These are phyloP conservation scores for Deilephila porcellus DNA, from an alignment of 2,888 invertebrate species.

Conservation along the genomic window DNA sequence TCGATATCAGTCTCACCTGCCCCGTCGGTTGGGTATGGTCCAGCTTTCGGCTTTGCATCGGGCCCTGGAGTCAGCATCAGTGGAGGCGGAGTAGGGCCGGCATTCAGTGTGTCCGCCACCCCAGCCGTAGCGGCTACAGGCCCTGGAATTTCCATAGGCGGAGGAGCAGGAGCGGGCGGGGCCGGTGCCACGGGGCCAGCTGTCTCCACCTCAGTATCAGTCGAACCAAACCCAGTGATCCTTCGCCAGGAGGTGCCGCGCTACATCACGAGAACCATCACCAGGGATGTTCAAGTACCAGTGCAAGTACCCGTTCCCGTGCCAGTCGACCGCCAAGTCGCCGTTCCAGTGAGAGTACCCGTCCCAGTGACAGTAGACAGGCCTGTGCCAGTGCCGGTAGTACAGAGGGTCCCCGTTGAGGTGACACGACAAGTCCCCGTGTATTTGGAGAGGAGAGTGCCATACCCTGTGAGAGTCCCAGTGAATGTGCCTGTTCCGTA, in stretches of 20 bases:
- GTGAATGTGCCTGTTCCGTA: conserved; percentile 84
- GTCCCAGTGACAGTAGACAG: conserved; percentile 82
- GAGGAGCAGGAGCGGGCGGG: conserved; percentile 39
- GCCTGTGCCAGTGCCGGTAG: conserved; percentile 81
- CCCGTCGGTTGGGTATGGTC: conserved; percentile 7
- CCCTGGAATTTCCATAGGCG: conserved; percentile 33
- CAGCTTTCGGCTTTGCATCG: conserved; percentile 26
- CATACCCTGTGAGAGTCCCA: conserved; percentile 82
- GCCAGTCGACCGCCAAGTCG: conserved; percentile 77
- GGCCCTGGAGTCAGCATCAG: conserved; percentile 27
- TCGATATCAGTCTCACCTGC: conserved; percentile 5
- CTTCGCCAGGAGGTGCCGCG: conserved; percentile 77
- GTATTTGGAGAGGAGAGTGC: conserved; percentile 78
- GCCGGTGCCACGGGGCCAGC: conserved; percentile 44
- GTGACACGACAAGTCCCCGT: conserved; percentile 78
- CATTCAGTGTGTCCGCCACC: conserved; percentile 25
- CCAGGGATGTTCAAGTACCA: conserved; percentile 74
- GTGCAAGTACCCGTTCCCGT: conserved; percentile 81
- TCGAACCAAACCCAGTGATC: conserved; percentile 77
- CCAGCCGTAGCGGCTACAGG: conserved; percentile 30
- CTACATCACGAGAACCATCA: conserved; percentile 76
- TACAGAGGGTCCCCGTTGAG: conserved; percentile 81
- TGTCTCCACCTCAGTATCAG: conserved; percentile 63
- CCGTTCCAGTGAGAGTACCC: conserved; percentile 80
- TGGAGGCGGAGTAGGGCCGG: conserved; percentile 30